Evolutionary conservation across 2,888 invertebrate species (phyloP), one percentile per base, ranked within the genome.

Genomic region (Mermis nigrescens): DNA sequence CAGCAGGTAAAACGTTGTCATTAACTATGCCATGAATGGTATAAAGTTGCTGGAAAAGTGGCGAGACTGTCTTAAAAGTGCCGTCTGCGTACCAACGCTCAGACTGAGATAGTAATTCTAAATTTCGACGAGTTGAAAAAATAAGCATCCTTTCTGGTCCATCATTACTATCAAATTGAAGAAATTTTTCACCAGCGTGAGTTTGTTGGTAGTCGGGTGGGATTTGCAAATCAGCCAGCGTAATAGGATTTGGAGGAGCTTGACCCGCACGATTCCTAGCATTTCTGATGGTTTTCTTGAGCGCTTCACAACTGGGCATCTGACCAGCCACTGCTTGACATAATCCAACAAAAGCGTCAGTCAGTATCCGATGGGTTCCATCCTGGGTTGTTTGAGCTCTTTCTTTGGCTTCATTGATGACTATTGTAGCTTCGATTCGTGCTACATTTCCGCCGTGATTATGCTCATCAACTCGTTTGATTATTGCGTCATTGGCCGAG

Each of bases 31-130:
- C 19, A 24, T 48, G 48, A 7, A 48, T n/a, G 4, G 48, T 48
- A 24, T 48, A 48, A 7, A 48, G 24, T 24, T 48, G 48, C 12
- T 48, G 4, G 24, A 48, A 48, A 12, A 48, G 48, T 24, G 7
- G 48, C 7, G 54, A 29, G 3, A 15, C 29, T 29, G 28, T 28
- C 22, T 54, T 27, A 22, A 54, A 54, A 27, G 54, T 54, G 3
- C 54, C 54, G 28, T 54, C 54, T 4, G 7, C 54, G 28, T 29
- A 27, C 54, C 54, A 54, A 54, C 28, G 24, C 24, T 48, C 19
- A 24, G 19, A n/a, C 7, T 24, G 19, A n/a, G 4, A 7, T 24
- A 48, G 24, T 7, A 48, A 24, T 24, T 48, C 19, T 24, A 48
- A n/a, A 48, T 48, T 48, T 48, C 19, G 4, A 24, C 4, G 4